Conservation (phyloP, 2,113 vertebrate genomes). For the Strigops habroptila region DNA sequence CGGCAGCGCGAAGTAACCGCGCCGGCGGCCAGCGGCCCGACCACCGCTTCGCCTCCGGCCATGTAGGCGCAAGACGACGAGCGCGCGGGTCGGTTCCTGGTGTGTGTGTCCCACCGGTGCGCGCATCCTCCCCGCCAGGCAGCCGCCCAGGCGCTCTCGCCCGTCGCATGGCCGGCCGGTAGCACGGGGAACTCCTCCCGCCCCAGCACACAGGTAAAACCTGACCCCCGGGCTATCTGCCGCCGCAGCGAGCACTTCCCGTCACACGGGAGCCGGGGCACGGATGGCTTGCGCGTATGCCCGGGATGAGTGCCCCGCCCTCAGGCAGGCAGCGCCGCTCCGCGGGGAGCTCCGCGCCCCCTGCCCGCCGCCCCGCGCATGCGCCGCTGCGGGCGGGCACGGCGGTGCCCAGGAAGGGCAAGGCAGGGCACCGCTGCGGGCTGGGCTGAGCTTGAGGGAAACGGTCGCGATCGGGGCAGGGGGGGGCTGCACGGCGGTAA, state of each 20-base stretch:
- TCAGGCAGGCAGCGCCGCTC: not conserved
- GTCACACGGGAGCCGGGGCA: fast-evolving
- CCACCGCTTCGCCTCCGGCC: not conserved
- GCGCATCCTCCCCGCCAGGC: not conserved
- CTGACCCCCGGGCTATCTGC: fast-evolving
- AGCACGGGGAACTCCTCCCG: not conserved
- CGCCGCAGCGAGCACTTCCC: not conserved
- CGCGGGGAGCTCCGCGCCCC: not conserved
- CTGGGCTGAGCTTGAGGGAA: not conserved
- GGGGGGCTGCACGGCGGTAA: not conserved
- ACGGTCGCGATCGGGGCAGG: too few species aligned
- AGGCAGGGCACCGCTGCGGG: too few species aligned
- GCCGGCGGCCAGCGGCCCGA: not conserved
- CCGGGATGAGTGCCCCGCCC: not conserved
- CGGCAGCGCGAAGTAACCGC: not conserved
- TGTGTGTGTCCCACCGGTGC: not conserved
- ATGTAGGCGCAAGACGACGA: not conserved
- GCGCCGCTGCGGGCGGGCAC: not conserved
- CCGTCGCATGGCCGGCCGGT: not conserved
- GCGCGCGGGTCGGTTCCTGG: fast-evolving
- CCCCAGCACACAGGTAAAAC: not conserved
- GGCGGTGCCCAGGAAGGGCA: not conserved
- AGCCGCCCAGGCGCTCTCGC: too few species aligned
- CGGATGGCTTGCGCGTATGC: fast-evolving
- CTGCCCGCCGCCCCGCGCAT: not conserved